phyloP scores from a whole-genome alignment of 2,113 vertebrate genomes.

The Sorex fumeus region DNA sequence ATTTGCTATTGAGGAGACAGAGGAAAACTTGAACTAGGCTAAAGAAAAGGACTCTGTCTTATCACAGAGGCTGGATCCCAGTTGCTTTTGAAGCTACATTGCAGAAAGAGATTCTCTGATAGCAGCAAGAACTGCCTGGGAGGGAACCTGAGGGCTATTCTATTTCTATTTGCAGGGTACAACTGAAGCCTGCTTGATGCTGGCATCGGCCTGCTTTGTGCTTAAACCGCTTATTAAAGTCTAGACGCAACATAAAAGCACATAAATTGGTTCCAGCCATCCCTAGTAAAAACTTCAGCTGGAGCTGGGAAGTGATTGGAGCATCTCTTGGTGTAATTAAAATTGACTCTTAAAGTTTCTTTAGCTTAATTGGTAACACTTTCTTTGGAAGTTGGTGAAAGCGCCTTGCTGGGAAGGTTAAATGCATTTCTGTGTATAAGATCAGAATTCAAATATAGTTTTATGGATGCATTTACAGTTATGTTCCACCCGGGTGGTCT shows the following conservation, averaged over 20 bases:
- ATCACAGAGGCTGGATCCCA: constrained; percentile 49
- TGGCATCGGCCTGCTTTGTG: constrained; percentile 89
- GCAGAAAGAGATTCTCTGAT: constrained; percentile 54
- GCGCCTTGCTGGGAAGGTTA: constrained; percentile 90
- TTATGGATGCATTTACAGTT: constrained; percentile 91
- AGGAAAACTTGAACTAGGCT: constrained; percentile 59
- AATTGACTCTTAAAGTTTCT: constrained; percentile 92
- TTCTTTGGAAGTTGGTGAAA: constrained; percentile 89
- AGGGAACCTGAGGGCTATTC: constrained; percentile 75
- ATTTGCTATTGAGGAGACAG: constrained; percentile 30
- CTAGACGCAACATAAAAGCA: constrained; percentile 99
- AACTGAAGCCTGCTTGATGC: constrained; percentile 88
- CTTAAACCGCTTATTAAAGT: constrained; percentile 98
- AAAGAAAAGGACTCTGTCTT: constrained; percentile 43
- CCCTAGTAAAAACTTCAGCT: constrained; percentile 92
- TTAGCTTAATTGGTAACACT: constrained; percentile 91
- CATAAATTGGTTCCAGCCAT: constrained; percentile 94
- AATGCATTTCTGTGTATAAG: constrained; percentile 90
- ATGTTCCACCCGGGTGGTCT: constrained; percentile 92
- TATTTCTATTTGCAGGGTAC: constrained; percentile 75
- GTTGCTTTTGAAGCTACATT: constrained; percentile 59
- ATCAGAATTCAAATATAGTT: constrained; percentile 90
- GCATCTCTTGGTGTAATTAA: constrained; percentile 90
- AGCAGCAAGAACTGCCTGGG: constrained; percentile 66
- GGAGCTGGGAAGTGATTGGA: constrained; percentile 90